These are phyloP conservation scores for Eriocheir sinensis DNA, from an alignment of 1,140 invertebrate species.

Conservation along the genomic window DNA sequence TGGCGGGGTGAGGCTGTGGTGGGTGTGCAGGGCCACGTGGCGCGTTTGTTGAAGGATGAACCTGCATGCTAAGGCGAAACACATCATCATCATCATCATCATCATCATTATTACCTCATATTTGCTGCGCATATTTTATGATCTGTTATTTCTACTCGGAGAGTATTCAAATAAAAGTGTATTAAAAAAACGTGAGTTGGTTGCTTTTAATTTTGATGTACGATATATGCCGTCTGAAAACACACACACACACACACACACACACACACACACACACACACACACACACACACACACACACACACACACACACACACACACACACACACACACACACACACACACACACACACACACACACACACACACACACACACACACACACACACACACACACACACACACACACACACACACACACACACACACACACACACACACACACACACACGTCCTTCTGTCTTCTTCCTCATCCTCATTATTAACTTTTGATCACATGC, in stretches of 20 bases:
- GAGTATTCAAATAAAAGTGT: too few species aligned
- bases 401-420: not conserved
- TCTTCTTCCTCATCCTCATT: not conserved
- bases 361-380: not conserved
- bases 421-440: too few species aligned
- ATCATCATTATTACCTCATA: too few species aligned
- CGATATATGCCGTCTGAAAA: not conserved
- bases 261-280: not conserved
- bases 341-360: constrained; percentile 15
- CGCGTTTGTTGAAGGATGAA: too few species aligned
- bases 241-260: constrained; percentile 52
- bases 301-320: constrained; percentile 53
- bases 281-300: constrained; percentile 35
- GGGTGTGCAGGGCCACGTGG: too few species aligned
- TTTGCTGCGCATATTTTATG: too few species aligned
- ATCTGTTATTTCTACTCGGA: too few species aligned
- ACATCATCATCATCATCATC: too few species aligned
- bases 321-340: constrained; percentile 50
- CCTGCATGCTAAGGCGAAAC: too few species aligned
- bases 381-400: constrained; percentile 25
- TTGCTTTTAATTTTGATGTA: too few species aligned
- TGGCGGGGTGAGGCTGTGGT: too few species aligned
- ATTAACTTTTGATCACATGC: not conserved
- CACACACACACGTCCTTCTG: not conserved
- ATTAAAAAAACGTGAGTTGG: too few species aligned